These are phyloP conservation scores for Silurus aristotelis DNA, from an alignment of 2,797 vertebrate species.

Conservation along the genomic window DNA sequence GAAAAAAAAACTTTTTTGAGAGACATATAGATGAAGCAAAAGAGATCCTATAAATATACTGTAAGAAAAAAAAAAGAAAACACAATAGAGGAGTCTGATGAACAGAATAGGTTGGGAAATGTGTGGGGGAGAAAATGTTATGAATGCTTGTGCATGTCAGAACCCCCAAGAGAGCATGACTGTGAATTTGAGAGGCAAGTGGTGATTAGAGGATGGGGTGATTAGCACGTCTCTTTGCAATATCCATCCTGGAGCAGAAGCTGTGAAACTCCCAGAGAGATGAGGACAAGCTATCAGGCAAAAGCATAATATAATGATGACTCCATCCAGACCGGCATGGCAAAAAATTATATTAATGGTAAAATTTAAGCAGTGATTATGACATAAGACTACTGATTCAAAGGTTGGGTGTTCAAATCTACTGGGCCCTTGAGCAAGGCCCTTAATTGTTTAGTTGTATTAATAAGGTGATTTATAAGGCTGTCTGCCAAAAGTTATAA, in stretches of 20 bases:
- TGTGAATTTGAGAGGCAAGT: constrained; percentile 24
- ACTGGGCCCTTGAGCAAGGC: too few relatives aligned
- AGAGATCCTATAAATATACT: neutral
- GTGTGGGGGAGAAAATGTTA: neutral
- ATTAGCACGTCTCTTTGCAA: constrained; percentile 40
- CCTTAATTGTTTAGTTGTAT: too few relatives aligned
- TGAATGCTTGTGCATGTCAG: neutral
- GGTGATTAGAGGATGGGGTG: constrained; percentile 29
- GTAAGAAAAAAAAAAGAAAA: neutral
- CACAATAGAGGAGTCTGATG: neutral
- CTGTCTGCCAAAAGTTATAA: too few relatives aligned
- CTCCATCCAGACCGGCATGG: neutral
- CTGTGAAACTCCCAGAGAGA: neutral
- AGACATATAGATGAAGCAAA: neutral
- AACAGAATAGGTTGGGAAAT: neutral
- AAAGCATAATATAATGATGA: constrained; percentile 1
- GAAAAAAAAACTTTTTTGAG: neutral
- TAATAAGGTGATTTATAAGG: too few relatives aligned
- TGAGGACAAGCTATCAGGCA: neutral
- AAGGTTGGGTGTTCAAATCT: too few relatives aligned
- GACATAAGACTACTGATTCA: too few relatives aligned
- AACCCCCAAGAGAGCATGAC: neutral
- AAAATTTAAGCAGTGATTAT: too few relatives aligned
- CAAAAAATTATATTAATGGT: neutral
- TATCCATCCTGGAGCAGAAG: neutral